Percentiles rank a stretch among this genome's conserved stretches.
phyloP scores from a whole-genome alignment of 2,888 invertebrate genomes.

The Deilephila elpenor region DNA sequence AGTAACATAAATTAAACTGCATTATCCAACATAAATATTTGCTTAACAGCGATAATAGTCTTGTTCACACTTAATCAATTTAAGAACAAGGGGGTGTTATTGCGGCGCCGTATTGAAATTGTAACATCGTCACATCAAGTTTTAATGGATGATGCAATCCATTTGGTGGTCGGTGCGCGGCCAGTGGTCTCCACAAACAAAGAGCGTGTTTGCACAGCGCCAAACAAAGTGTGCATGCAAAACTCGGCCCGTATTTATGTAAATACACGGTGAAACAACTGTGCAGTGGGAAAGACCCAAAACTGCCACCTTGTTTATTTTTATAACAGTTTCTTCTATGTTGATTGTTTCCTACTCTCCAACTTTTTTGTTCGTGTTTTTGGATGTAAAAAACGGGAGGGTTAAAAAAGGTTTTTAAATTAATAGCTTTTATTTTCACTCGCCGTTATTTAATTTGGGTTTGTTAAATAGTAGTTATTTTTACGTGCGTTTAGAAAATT shows the following conservation, averaged over 20 bases:
- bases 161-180: constrained; percentile 55
- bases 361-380: constrained; percentile 40
- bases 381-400: background rate
- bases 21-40: background rate
- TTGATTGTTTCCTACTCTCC: constrained; percentile 61
- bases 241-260: constrained; percentile 70
- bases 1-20: too few relatives aligned
- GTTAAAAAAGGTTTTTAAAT: background rate
- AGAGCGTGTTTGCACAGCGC: constrained; percentile 63
- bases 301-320: constrained; percentile 68
- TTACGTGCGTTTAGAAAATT: background rate
- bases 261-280: constrained; percentile 73
- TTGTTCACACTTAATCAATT: background rate
- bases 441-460: background rate
- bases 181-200: constrained; percentile 59
- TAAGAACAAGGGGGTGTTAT: background rate
- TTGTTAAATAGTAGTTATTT: background rate
- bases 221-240: constrained; percentile 71
- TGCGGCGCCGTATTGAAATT: constrained; percentile 11
- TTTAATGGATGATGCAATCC: constrained; percentile 65
- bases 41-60: background rate
- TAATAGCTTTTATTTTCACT: background rate
- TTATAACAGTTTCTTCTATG: constrained; percentile 63
- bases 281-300: constrained; percentile 63
- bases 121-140: constrained; percentile 43